Evolutionary conservation across 2,113 vertebrate species (phyloP).

Genomic region (Pampusana beccarii): DNA sequence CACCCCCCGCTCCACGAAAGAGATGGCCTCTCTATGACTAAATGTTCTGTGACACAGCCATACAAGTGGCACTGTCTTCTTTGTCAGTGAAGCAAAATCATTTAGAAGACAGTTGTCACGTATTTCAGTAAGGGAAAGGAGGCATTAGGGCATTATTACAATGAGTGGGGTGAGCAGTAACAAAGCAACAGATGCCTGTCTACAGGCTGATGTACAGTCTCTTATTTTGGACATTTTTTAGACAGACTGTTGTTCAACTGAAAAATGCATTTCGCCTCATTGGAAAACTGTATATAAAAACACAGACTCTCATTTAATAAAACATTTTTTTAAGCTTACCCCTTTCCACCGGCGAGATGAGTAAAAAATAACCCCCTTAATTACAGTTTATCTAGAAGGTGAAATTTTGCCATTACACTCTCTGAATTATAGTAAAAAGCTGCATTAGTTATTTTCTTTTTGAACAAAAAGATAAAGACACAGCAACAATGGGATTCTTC

Average conservation of each 20-base stretch:
- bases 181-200: conserved; percentile 41
- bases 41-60: neutral
- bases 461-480: neutral
- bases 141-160: neutral
- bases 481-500: conserved; percentile 4
- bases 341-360: neutral
- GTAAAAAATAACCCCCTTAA: neutral
- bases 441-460: neutral
- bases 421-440: neutral
- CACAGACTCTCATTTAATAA: neutral
- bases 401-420: neutral
- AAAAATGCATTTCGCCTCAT: neutral
- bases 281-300: neutral
- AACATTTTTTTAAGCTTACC: neutral
- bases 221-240: neutral
- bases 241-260: neutral
- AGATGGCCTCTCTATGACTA: neutral
- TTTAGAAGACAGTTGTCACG: neutral
- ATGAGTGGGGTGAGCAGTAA: neutral
- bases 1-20: neutral
- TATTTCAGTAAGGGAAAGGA: neutral
- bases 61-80: neutral
- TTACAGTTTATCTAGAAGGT: neutral
- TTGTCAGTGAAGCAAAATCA: neutral
- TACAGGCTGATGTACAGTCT: neutral